Conservation (phyloP, 1,140 invertebrate species). For the Oryzaephilus surinamensis region DNA sequence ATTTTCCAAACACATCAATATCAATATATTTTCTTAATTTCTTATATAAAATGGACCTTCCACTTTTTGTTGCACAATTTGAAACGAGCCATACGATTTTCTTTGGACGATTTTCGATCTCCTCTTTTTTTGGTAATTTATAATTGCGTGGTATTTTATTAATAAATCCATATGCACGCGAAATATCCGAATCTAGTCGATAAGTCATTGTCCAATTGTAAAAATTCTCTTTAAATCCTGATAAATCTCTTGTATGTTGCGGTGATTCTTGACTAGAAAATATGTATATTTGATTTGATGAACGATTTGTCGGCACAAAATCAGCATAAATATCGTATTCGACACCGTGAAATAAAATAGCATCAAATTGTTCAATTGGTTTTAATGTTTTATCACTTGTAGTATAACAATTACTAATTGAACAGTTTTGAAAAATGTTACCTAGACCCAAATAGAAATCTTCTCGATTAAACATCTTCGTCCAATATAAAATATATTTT, state of each 20-base stretch:
- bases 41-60: slow-evolving; percentile 42
- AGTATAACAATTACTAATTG: slow-evolving; percentile 11
- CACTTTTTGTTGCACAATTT: slow-evolving; percentile 45
- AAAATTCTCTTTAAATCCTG: slow-evolving; percentile 5
- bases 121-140: slow-evolving; percentile 23
- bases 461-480: slow-evolving; percentile 8
- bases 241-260: slow-evolving; percentile 1
- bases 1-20: slow-evolving; percentile 62
- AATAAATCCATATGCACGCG: slow-evolving; percentile 47
- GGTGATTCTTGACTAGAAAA: slow-evolving; percentile 13
- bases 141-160: slow-evolving; percentile 22
- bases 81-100: slow-evolving; percentile 49
- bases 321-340: slow-evolving; percentile 2
- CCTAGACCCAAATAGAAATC: slow-evolving; percentile 12
- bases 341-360: slow-evolving; percentile 12
- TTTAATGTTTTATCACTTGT: slow-evolving; percentile 7
- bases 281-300: slow-evolving; percentile 11
- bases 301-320: slow-evolving; percentile 9
- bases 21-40: slow-evolving; percentile 44
- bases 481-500: slow-evolving; percentile 15
- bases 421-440: slow-evolving; percentile 14
- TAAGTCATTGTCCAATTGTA: slow-evolving; percentile 18
- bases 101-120: slow-evolving; percentile 32
- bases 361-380: slow-evolving; percentile 10
- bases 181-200: slow-evolving; percentile 50